Percentiles rank a stretch among this genome's conserved stretches.
Evolutionary conservation across 2,797 vertebrate species (phyloP).

Genomic region (Xiphophorus birchmanni): DNA sequence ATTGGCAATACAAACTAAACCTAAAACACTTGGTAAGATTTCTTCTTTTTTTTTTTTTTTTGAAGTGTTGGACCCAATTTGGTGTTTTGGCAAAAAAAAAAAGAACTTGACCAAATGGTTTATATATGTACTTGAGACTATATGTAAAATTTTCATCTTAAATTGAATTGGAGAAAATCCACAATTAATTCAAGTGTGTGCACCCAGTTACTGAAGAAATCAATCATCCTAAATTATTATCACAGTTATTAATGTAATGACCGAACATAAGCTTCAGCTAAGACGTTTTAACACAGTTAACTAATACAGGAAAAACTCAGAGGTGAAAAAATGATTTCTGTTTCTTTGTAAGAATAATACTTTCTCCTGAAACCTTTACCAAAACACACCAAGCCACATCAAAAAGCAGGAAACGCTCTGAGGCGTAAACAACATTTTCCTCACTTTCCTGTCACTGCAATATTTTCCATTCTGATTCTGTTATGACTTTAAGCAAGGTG

Average conservation of each 20-base stretch:
- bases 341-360: not conserved
- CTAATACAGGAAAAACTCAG: not conserved
- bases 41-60: no score
- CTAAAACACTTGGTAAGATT: no score
- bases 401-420: constrained; percentile 35
- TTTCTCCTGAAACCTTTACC: not conserved
- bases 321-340: not conserved
- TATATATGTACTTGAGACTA: not conserved
- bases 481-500: not conserved
- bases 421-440: constrained; percentile 9
- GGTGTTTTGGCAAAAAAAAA: no score
- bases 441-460: constrained; percentile 11
- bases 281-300: rapidly evolving
- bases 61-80: not conserved
- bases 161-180: not conserved
- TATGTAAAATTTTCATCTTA: not conserved
- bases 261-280: not conserved
- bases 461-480: not conserved
- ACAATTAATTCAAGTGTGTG: not conserved
- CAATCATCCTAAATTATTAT: no score
- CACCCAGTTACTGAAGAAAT: not conserved
- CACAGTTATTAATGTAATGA: not conserved
- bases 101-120: not conserved
- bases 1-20: no score
- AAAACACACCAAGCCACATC: constrained; percentile 20